These are phyloP conservation scores for Caenorhabditis sinica DNA, from an alignment of 2,888 invertebrate species.

Conservation along the genomic window DNA sequence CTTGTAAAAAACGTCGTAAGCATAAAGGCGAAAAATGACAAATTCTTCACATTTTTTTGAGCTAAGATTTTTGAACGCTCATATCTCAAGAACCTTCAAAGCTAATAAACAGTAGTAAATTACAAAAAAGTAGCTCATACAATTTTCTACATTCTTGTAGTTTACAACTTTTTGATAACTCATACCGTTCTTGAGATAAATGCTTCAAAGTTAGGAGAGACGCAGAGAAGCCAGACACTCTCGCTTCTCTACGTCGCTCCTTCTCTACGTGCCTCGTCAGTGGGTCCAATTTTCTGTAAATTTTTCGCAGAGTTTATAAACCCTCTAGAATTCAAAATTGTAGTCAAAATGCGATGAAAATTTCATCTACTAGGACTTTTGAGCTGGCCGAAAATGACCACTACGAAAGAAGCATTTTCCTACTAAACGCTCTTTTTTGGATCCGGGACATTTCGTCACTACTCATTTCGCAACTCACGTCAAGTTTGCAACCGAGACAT, in stretches of 20 bases:
- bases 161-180: background rate
- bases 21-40: no score
- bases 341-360: background rate
- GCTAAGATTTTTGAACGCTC: background rate
- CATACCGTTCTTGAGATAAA: background rate
- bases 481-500: no score
- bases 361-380: background rate
- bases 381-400: background rate
- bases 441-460: no score
- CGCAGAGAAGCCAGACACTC: background rate
- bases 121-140: background rate
- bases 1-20: no score
- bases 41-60: no score
- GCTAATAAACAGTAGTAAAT: background rate
- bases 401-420: no score
- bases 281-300: background rate
- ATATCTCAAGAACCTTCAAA: background rate
- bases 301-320: background rate
- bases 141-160: background rate
- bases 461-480: no score
- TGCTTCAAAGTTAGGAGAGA: background rate
- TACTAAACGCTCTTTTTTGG: no score
- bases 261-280: background rate
- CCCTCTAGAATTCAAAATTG: background rate
- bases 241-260: background rate